phyloP scores from a whole-genome alignment of 2,888 invertebrate genomes.

The Drosophila lutescens region DNA sequence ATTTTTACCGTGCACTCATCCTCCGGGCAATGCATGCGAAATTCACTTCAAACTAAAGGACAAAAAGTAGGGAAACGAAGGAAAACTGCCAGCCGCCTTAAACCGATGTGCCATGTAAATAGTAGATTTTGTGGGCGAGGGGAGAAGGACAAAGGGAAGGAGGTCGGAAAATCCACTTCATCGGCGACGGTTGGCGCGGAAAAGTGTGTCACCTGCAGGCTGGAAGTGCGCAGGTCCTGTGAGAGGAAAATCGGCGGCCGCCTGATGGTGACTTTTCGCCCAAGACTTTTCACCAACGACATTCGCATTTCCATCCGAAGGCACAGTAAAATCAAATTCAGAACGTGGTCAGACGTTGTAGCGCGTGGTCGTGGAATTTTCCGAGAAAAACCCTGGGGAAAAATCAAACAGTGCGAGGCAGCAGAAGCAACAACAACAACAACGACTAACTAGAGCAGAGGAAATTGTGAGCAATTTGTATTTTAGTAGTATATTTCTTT shows the following conservation, averaged over 20 bases:
- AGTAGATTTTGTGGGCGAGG: slow-evolving; percentile 47
- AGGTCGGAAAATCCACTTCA: slow-evolving; percentile 58
- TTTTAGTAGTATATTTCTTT: slow-evolving; percentile 50
- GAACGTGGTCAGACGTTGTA: slow-evolving; percentile 80
- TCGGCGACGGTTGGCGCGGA: slow-evolving; percentile 66
- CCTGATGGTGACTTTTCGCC: slow-evolving; percentile 54
- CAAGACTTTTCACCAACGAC: slow-evolving; percentile 2
- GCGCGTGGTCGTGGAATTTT: slow-evolving; percentile 78
- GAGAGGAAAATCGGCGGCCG: slow-evolving; percentile 47
- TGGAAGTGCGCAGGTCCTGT: slow-evolving; percentile 65
- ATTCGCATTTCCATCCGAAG: slow-evolving; percentile 3
- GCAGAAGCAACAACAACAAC: slow-evolving; percentile 26
- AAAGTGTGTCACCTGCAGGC: slow-evolving; percentile 76
- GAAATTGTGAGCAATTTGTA: slow-evolving; percentile 78
- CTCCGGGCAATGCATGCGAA: slow-evolving; percentile 67
- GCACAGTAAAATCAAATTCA: slow-evolving; percentile 46
- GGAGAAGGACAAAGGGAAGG: neutral
- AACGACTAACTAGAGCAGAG: slow-evolving; percentile 52
- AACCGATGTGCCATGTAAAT: slow-evolving; percentile 72
- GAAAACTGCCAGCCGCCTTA: slow-evolving; percentile 45
- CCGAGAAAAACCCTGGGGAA: slow-evolving; percentile 27
- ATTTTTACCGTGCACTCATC: slow-evolving; percentile 21
- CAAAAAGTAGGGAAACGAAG: slow-evolving; percentile 28
- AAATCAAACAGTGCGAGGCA: slow-evolving; percentile 32
- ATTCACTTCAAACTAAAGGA: slow-evolving; percentile 51